These are phyloP conservation scores for Heterohyrax brucei DNA, from an alignment of 2,797 vertebrate genomes.

Conservation along the genomic window DNA sequence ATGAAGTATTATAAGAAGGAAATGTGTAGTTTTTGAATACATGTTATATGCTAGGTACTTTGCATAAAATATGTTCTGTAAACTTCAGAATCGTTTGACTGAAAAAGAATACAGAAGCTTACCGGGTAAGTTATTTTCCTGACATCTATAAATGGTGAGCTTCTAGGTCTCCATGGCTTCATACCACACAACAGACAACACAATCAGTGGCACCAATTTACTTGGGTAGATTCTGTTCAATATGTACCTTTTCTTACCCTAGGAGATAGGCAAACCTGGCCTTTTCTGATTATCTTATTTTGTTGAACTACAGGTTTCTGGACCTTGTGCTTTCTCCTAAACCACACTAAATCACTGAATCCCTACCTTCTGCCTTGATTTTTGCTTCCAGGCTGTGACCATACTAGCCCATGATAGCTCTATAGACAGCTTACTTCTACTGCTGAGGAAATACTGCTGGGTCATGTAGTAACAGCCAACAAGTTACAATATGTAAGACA, in stretches of 20 bases:
- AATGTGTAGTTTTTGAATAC: conserved; percentile 22
- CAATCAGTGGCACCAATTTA: neutral
- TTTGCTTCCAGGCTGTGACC: neutral
- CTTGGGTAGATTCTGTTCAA: neutral
- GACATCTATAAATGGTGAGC: neutral
- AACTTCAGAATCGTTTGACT: neutral
- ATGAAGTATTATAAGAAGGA: neutral
- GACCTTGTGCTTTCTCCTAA: neutral
- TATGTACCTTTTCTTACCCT: neutral
- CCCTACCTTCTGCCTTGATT: neutral
- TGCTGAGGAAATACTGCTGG: neutral
- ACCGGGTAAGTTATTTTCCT: neutral
- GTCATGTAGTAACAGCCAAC: neutral
- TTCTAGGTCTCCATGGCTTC: neutral
- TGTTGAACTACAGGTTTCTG: neutral
- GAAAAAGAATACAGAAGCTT: conserved; percentile 23
- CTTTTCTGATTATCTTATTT: neutral
- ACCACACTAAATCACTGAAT: neutral
- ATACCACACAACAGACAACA: neutral
- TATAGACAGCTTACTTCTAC: neutral
- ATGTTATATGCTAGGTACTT: conserved; percentile 18
- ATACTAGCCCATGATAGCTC: neutral
- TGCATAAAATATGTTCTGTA: conserved; percentile 22
- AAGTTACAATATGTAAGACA: conserved; percentile 10
- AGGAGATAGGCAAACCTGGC: neutral